Conservation (phyloP, 1,140 invertebrate genomes). For the Bombus affinis region DNA sequence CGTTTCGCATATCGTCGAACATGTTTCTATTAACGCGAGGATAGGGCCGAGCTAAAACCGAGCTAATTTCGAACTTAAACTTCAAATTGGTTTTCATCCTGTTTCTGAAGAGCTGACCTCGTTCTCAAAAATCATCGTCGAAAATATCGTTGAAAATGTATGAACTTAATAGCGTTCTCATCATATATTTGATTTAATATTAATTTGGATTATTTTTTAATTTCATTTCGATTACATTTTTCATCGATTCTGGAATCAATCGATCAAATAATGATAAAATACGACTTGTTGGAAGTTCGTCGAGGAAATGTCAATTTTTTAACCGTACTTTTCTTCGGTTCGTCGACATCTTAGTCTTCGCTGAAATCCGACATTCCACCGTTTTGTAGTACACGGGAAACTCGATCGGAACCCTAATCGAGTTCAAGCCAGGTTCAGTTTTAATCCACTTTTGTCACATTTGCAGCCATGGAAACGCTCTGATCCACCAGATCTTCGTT, state of each 20-base stretch:
- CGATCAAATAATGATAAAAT: background rate
- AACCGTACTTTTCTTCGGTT: background rate
- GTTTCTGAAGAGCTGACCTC: background rate
- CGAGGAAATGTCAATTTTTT: too few relatives aligned
- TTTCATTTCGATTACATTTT: too few relatives aligned
- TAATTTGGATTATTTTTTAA: too few relatives aligned
- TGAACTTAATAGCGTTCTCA: background rate
- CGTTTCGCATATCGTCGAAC: slow-evolving; percentile 36
- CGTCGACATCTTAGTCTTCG: background rate
- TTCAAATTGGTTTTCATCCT: slow-evolving; percentile 38
- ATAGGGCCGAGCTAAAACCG: slow-evolving; percentile 16
- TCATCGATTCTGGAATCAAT: background rate
- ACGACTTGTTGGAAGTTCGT: background rate
- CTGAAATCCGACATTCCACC: background rate
- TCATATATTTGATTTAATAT: background rate
- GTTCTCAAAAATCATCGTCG: background rate
- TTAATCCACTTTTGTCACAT: slow-evolving; percentile 34
- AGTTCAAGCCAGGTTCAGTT: slow-evolving; percentile 26
- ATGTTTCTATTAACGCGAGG: slow-evolving; percentile 40
- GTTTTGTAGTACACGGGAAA: background rate
- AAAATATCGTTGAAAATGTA: background rate
- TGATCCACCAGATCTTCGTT: background rate
- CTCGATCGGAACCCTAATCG: slow-evolving; percentile 11
- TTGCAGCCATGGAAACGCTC: slow-evolving; percentile 27
- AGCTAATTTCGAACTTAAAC: slow-evolving; percentile 38